Evolutionary conservation across 2,797 vertebrate species (phyloP).

Genomic region (Anabas testudineus): DNA sequence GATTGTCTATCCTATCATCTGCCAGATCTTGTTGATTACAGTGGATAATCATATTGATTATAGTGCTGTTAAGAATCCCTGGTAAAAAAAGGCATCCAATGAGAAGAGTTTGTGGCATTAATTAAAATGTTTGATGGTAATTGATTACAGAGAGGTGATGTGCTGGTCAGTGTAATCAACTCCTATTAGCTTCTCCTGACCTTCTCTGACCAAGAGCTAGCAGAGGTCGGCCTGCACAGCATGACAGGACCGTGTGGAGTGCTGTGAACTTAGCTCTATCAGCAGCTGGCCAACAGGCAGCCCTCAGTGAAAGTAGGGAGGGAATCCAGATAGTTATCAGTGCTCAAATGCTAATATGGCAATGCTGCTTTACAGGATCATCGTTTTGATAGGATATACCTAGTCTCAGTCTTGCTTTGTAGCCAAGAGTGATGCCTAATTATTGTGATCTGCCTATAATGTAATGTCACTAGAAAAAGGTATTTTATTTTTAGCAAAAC

Average conservation of each 20-base stretch:
- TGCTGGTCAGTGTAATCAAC: conserved; percentile 32
- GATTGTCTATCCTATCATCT: conserved; percentile 2
- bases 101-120: background rate
- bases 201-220: conserved; percentile 13
- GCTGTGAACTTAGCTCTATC: conserved; percentile 14
- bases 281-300: conserved; percentile 21
- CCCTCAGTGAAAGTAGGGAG: conserved; percentile 8
- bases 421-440: conserved; percentile 10
- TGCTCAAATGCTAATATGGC: no score
- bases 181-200: conserved; percentile 47
- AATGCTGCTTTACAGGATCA: conserved; percentile 2
- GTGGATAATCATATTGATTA: background rate
- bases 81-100: conserved; percentile 12
- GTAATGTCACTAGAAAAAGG: background rate
- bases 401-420: conserved; percentile 9
- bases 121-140: conserved; percentile 35
- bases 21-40: conserved; percentile 8
- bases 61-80: conserved; percentile 5
- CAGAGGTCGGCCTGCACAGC: conserved; percentile 43
- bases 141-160: conserved; percentile 35
- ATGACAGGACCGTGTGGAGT: conserved; percentile 13
- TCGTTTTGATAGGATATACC: conserved; percentile 1
- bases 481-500: fast-evolving
- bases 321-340: background rate
- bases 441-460: background rate